Percentiles rank a stretch among this genome's conserved stretches.
Evolutionary conservation across 1,140 invertebrate genomes (phyloP).

Genomic region (Scaptomyza graminum): DNA sequence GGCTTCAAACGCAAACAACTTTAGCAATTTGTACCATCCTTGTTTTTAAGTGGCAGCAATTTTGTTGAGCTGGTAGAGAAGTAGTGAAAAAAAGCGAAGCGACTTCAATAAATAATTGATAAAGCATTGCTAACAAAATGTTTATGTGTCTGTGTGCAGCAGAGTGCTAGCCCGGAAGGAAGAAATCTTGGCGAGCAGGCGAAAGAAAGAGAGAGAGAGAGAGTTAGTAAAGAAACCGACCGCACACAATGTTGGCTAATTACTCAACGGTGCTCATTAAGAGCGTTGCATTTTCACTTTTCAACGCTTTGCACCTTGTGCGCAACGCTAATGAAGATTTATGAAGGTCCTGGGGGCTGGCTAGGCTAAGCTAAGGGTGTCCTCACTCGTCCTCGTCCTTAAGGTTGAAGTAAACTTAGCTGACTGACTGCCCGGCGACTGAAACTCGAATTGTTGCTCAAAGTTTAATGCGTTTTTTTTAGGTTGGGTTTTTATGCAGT

Average conservation of each 20-base stretch:
- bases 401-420: constrained; percentile 50
- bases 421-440: constrained; percentile 32
- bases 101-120: constrained; percentile 79
- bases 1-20: constrained; percentile 49
- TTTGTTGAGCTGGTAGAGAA: constrained; percentile 8
- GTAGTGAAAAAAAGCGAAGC: constrained; percentile 34
- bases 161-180: constrained; percentile 22
- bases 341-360: constrained; percentile 59
- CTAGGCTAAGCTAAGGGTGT: neutral
- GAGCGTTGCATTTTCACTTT: constrained; percentile 79
- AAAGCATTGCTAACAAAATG: constrained; percentile 61
- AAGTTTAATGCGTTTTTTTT: constrained; percentile 76
- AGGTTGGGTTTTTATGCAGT: constrained; percentile 5
- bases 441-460: constrained; percentile 55
- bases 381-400: constrained; percentile 41
- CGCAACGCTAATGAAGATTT: constrained; percentile 70
- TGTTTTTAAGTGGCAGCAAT: constrained; percentile 38
- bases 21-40: constrained; percentile 42
- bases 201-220: constrained; percentile 10
- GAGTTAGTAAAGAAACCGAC: constrained; percentile 18
- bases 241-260: constrained; percentile 78
- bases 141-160: constrained; percentile 17
- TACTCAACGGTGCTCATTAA: constrained; percentile 80
- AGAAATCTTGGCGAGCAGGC: constrained; percentile 5
- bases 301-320: constrained; percentile 69